These are phyloP conservation scores for Pseudopleuronectes americanus DNA, from an alignment of 2,797 vertebrate genomes.

Conservation along the genomic window DNA sequence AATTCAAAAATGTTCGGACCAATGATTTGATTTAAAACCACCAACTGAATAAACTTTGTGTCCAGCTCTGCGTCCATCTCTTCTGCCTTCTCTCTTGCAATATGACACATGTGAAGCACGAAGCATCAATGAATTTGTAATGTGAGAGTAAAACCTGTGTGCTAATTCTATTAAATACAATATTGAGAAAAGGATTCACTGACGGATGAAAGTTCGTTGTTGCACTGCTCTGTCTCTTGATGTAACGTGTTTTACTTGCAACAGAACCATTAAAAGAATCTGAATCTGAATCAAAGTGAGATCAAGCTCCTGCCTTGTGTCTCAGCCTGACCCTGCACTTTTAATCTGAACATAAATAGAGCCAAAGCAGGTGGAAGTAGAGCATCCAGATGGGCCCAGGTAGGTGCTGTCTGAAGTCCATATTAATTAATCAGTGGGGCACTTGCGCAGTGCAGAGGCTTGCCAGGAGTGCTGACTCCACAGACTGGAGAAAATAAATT, in stretches of 20 bases:
- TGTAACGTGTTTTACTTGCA: too few relatives aligned
- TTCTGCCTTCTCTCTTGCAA: neutral
- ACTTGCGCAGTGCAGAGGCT: slow-evolving; percentile 77
- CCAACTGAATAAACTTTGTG: neutral
- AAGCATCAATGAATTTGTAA: too few relatives aligned
- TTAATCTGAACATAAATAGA: slow-evolving; percentile 38
- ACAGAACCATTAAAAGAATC: too few relatives aligned
- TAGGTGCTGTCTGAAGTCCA: slow-evolving; percentile 62
- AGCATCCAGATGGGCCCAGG: slow-evolving; percentile 64
- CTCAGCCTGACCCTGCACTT: slow-evolving; percentile 13
- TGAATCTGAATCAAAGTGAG: neutral
- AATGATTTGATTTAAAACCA: neutral
- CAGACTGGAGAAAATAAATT: slow-evolving; percentile 33
- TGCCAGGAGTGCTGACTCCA: slow-evolving; percentile 71
- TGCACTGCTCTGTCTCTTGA: too few relatives aligned
- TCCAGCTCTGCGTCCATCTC: neutral
- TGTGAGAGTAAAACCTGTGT: too few relatives aligned
- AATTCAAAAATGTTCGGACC: slow-evolving; percentile 16
- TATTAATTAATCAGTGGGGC: slow-evolving; percentile 79
- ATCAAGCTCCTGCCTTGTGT: slow-evolving; percentile 13
- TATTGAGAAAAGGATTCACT: too few relatives aligned
- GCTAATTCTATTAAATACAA: too few relatives aligned
- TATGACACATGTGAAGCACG: neutral
- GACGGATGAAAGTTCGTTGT: too few relatives aligned
- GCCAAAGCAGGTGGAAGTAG: slow-evolving; percentile 38